These are phyloP conservation scores for Ceyx margarethae DNA, from an alignment of 2,113 vertebrate species.

Conservation along the genomic window DNA sequence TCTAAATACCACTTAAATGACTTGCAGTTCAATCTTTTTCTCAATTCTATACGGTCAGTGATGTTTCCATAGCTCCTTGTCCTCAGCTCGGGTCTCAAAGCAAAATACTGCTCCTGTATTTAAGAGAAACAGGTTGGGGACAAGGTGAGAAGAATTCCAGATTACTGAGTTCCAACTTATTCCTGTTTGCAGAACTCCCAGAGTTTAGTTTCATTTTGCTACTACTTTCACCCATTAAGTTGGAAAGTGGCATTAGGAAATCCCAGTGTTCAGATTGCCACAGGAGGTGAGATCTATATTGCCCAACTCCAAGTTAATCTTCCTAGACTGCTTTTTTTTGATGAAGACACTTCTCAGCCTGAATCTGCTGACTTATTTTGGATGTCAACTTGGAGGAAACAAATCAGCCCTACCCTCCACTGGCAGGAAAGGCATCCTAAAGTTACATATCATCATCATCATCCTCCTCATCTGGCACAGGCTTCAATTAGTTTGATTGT, in stretches of 20 bases:
- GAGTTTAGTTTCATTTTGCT: not conserved
- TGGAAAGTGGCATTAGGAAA: not conserved
- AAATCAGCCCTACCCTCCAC: not conserved
- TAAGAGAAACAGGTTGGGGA: not conserved
- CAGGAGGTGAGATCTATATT: not conserved
- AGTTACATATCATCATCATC: not conserved
- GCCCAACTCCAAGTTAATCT: not conserved
- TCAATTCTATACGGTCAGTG: slow-evolving; percentile 83
- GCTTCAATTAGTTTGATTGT: not conserved
- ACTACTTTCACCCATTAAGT: not conserved
- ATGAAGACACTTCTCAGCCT: not conserved
- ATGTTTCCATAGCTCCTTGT: slow-evolving; percentile 86
- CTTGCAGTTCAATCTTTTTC: slow-evolving; percentile 84
- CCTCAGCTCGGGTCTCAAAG: slow-evolving; percentile 88
- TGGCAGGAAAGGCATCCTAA: not conserved
- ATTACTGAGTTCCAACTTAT: not conserved
- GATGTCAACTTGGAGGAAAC: not conserved
- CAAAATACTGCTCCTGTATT: slow-evolving; percentile 91
- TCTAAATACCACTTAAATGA: slow-evolving; percentile 96
- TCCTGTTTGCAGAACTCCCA: not conserved
- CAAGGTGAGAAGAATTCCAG: not conserved
- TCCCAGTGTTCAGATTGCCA: not conserved
- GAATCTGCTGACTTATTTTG: not conserved
- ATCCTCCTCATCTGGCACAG: not conserved
- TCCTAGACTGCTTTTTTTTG: not conserved